phyloP scores from a whole-genome alignment of 2,888 invertebrate species.

The Leucophenga maculata region DNA sequence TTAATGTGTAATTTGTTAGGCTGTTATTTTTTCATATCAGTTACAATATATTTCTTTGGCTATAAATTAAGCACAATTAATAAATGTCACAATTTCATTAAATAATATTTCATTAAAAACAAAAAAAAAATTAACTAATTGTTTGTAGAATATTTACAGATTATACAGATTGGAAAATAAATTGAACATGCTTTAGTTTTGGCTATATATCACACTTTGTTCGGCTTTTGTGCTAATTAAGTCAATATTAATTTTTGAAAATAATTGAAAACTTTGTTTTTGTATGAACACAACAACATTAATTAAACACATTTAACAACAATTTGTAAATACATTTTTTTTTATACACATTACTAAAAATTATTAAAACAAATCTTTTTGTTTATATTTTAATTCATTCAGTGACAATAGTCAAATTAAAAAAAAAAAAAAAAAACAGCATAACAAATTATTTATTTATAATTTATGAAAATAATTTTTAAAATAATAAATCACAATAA shows the following conservation, averaged over 20 bases:
- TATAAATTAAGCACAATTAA: conserved; percentile 22
- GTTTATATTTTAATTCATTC: conserved; percentile 29
- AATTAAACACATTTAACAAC: neutral
- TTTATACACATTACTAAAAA: conserved; percentile 29
- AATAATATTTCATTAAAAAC: conserved; percentile 20
- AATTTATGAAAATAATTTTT: conserved; percentile 28
- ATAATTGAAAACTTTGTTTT: neutral
- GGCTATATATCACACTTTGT: neutral
- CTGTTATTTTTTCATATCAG: conserved; percentile 37
- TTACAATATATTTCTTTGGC: neutral
- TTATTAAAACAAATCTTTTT: conserved; percentile 30
- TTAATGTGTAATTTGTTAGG: conserved; percentile 38
- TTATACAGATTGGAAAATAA: conserved; percentile 3
- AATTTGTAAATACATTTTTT: neutral
- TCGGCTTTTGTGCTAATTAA: conserved; percentile 4
- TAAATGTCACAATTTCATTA: conserved; percentile 26
- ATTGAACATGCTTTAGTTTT: conserved; percentile 4
- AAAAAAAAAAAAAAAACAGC: conserved; percentile 62
- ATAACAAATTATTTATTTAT: conserved; percentile 61
- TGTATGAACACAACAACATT: conserved; percentile 37
- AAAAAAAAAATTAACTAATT: conserved; percentile 18
- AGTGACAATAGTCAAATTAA: conserved; percentile 35
- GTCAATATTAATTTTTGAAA: conserved; percentile 4
- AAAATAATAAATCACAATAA: conserved; percentile 57
- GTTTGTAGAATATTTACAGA: conserved; percentile 7